phyloP scores from a whole-genome alignment of 2,888 invertebrate species.

The Sphaerolaimus hirsutus region DNA sequence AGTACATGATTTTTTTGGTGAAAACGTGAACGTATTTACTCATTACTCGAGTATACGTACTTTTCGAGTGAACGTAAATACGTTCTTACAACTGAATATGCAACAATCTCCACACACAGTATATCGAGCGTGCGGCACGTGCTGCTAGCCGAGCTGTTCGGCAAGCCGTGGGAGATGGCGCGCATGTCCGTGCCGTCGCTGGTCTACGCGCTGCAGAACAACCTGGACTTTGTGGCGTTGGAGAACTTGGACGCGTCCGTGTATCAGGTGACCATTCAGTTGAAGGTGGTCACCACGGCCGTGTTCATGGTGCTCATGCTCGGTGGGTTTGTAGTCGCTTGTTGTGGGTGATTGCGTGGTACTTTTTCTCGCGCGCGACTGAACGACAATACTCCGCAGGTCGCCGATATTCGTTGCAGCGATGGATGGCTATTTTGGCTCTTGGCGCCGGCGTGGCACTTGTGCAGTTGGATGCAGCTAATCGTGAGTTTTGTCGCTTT shows the following conservation, averaged over 20 bases:
- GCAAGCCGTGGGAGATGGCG: conserved; percentile 19
- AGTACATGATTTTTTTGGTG: no score
- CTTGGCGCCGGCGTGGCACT: conserved; percentile 23
- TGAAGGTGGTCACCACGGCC: conserved; percentile 26
- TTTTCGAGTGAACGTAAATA: no score
- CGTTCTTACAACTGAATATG: no score
- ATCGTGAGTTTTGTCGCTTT: background rate
- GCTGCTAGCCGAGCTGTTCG: conserved; percentile 14
- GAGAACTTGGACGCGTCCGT: conserved; percentile 23
- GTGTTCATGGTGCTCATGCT: conserved; percentile 24
- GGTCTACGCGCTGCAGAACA: conserved; percentile 24
- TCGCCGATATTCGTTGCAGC: conserved; percentile 16
- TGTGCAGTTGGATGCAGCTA: conserved; percentile 16
- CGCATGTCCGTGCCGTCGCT: conserved; percentile 25
- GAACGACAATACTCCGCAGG: no score
- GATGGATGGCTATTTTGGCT: conserved; percentile 20
- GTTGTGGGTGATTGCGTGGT: no score
- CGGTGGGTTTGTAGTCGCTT: no score
- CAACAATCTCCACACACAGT: no score
- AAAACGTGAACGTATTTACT: no score
- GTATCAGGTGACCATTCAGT: conserved; percentile 21
- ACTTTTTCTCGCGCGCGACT: no score
- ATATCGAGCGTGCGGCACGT: no score
- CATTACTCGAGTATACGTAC: no score
- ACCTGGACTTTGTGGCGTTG: conserved; percentile 23